Conservation (phyloP, 92 coral and sea anemone genomes). For the Anthopleura xanthogrammica region DNA sequence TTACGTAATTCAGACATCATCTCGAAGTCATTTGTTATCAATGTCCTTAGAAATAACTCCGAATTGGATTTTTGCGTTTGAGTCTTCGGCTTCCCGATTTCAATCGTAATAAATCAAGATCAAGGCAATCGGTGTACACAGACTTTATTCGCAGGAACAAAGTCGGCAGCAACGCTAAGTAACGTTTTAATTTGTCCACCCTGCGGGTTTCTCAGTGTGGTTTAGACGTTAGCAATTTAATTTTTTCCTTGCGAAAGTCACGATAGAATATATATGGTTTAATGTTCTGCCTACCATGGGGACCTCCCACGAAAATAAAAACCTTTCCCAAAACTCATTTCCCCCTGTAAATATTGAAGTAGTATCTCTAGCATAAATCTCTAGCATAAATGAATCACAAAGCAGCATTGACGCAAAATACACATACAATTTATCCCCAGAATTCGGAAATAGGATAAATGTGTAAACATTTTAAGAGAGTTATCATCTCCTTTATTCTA, state of each 20-base stretch:
- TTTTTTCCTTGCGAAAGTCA: background rate
- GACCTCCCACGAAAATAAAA: no score
- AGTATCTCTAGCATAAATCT: no score
- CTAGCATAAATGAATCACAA: no score
- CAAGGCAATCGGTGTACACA: background rate
- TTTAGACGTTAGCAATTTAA: background rate
- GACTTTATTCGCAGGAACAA: background rate
- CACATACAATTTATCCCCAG: no score
- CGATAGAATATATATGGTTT: background rate
- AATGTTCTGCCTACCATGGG: no score
- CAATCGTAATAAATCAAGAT: background rate
- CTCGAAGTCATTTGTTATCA: background rate
- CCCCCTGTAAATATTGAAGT: no score
- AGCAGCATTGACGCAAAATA: no score
- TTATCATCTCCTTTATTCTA: background rate
- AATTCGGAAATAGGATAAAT: background rate
- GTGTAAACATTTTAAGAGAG: background rate
- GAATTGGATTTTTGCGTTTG: background rate
- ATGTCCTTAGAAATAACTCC: background rate
- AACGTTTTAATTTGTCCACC: background rate
- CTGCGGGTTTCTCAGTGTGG: background rate
- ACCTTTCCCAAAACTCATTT: no score
- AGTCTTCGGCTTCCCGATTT: background rate
- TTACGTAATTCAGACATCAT: no score
- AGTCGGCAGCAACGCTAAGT: background rate